Conservation (phyloP, 2,797 vertebrate genomes). For the Ciconia nigra region DNA sequence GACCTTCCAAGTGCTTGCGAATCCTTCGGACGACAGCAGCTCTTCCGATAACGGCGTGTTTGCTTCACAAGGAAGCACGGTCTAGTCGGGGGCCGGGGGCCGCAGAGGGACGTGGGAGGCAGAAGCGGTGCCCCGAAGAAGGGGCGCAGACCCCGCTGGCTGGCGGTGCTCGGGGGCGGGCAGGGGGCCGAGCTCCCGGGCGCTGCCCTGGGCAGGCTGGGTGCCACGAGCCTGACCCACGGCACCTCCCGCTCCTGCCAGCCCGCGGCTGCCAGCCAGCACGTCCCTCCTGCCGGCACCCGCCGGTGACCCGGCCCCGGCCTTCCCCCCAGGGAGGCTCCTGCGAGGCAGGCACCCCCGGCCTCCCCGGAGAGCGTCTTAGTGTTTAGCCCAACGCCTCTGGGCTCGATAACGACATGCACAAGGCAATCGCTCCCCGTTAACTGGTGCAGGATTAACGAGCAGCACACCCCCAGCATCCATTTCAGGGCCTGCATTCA, state of each 20-base stretch:
- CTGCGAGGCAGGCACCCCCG: not conserved
- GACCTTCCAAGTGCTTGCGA: not conserved
- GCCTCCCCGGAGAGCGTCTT: no score
- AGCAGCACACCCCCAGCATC: not conserved
- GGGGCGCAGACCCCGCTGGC: not conserved
- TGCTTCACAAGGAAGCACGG: accelerated
- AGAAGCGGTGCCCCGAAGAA: no score
- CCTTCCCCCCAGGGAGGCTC: not conserved
- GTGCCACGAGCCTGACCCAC: accelerated
- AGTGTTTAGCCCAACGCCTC: not conserved
- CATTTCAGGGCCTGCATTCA: accelerated
- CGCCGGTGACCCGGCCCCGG: not conserved
- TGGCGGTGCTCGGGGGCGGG: not conserved
- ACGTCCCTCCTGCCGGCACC: not conserved
- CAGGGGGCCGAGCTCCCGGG: not conserved
- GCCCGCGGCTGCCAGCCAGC: not conserved
- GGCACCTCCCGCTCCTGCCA: not conserved
- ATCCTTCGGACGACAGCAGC: not conserved
- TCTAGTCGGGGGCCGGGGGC: not conserved
- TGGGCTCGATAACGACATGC: accelerated
- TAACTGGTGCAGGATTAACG: accelerated
- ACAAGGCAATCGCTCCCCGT: not conserved
- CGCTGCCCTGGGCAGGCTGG: not conserved
- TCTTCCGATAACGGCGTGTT: accelerated
- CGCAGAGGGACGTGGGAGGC: not conserved